Base-by-base conservation (phyloP, 2,888 invertebrate genomes). In the Clepsis dumicolana region DNA sequence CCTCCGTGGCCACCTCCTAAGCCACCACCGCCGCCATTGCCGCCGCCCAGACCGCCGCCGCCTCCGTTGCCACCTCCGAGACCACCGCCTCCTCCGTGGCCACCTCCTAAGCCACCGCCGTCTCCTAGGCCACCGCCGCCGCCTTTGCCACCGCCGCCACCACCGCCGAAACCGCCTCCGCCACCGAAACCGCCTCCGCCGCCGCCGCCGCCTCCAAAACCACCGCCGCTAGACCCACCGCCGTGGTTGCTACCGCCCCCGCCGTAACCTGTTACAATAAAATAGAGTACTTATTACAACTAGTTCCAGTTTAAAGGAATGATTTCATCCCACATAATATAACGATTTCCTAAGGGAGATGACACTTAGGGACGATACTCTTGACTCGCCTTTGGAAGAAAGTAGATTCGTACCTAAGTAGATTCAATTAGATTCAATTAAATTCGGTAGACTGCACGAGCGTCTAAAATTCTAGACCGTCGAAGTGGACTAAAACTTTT, bases 211-310 rank as follows among this genome's bases (percentile, higher is more conserved):
- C 73, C 72, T 12, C 77, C 74, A 7, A 77, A 76, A 4, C 70
- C 63, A 10, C 73, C 70, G 32, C 32, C 32, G 38, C 38, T 38
- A 14, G 38, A 38, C n/a, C 38, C 38, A 38, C 32, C 32, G 14
- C 38, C 38, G n/a, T 38, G 38, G 38, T 38, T 38, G 38, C 5
- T 38, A n/a, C 38, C 38, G 5, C 38, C 38, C 18, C 73, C 73
- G 50, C 75, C 80, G 66, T 77, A 78, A 24, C 80, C 80, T 78
- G 74, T 25, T 73, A 75, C 25, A 25, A 25, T 25, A n/a, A n/a
- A n/a, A n/a, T n/a, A n/a, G n/a, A n/a, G n/a, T n/a, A n/a, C n/a
- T n/a, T n/a, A n/a, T n/a, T n/a, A n/a, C n/a, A n/a, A n/a, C n/a
- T n/a, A n/a, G n/a, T n/a, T n/a, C n/a, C n/a, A n/a, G n/a, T n/a